Conservation (phyloP, 1,140 invertebrate genomes). For the Bombus breviceps region DNA sequence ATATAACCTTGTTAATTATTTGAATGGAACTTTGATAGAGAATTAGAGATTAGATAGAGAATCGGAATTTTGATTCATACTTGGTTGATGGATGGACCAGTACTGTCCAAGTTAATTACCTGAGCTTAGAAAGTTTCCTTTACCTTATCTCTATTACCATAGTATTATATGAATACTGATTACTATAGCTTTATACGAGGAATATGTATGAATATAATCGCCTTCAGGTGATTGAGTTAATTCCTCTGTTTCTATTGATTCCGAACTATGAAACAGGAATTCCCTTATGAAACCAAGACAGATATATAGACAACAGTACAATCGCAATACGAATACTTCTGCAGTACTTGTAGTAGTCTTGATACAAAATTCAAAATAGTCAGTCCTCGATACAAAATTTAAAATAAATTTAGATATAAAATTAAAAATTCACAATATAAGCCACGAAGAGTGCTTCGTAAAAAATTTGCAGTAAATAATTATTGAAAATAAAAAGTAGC, state of each 20-base stretch:
- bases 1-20: background rate
- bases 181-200: background rate
- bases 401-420: too few species aligned
- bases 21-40: background rate
- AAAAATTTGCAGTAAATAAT: too few species aligned
- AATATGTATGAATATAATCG: background rate
- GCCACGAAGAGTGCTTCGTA: too few species aligned
- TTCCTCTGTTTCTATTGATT: background rate
- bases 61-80: constrained; percentile 3
- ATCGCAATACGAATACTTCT: too few species aligned
- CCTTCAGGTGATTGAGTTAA: background rate
- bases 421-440: too few species aligned
- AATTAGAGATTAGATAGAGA: background rate
- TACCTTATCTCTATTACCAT: constrained; percentile 15
- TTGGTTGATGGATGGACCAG: background rate
- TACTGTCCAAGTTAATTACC: background rate
- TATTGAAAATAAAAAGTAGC: too few species aligned
- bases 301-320: background rate
- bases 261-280: background rate
- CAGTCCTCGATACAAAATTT: too few species aligned
- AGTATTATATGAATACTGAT: background rate
- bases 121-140: constrained; percentile 21
- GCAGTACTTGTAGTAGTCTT: too few species aligned
- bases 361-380: too few species aligned
- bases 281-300: background rate